A percentile compares a stretch with the other conserved stretches of the same genome.
Conservation (phyloP, 2,797 vertebrate genomes). For the Tokudaia muenninki region DNA sequence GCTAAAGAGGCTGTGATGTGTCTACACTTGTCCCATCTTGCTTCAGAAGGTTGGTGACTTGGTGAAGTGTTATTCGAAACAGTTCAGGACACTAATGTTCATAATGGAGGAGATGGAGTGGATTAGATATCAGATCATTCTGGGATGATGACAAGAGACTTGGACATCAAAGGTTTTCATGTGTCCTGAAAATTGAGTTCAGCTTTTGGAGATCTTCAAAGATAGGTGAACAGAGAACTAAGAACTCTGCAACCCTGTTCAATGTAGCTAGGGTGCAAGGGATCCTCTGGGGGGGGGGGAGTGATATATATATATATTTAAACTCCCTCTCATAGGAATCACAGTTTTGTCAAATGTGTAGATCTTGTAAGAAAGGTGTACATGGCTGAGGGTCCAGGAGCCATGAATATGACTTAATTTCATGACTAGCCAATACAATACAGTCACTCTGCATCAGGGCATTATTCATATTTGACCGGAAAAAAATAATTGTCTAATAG, state of each 20-base stretch:
- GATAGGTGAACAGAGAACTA: neutral
- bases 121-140: slow-evolving; percentile 18
- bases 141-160: neutral
- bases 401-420: neutral
- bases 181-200: neutral
- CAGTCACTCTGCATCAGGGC: neutral
- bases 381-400: neutral
- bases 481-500: slow-evolving; percentile 35
- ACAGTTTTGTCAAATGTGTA: neutral
- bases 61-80: slow-evolving; percentile 44
- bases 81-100: slow-evolving; percentile 42
- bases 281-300: neutral
- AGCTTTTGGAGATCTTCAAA: slow-evolving; percentile 48
- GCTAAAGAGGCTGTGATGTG: neutral
- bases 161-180: neutral
- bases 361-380: slow-evolving; percentile 47
- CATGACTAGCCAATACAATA: neutral
- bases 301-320: neutral
- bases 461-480: slow-evolving; percentile 46
- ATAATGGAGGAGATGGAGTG: neutral
- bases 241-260: neutral
- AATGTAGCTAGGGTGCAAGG: neutral
- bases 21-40: neutral
- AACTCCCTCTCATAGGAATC: neutral
- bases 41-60: neutral